Percentiles rank a stretch among this genome's conserved stretches.
Conservation (phyloP, 2,797 vertebrate genomes). For the Podarcis lilfordi region DNA sequence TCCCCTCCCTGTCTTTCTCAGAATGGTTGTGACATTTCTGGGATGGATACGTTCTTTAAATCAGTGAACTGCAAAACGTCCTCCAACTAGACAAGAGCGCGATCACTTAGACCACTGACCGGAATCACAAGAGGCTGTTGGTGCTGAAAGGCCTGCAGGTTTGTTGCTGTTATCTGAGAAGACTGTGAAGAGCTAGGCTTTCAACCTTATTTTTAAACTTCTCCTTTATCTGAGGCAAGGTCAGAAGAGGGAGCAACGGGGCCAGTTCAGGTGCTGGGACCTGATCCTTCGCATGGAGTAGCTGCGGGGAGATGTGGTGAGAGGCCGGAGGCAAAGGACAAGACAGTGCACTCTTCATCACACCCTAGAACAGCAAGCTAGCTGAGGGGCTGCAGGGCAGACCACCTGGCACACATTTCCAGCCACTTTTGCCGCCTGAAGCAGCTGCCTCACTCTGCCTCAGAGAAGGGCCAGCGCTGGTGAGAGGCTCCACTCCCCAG, state of each 20-base stretch:
- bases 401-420: too few relatives aligned
- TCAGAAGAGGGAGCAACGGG: neutral
- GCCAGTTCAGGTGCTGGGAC: neutral
- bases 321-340: too few relatives aligned
- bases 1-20: neutral
- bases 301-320: neutral
- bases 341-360: too few relatives aligned
- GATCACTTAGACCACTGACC: neutral
- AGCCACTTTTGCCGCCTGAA: too few relatives aligned
- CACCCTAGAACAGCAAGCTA: too few relatives aligned
- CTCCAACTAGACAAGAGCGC: neutral
- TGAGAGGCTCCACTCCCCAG: too few relatives aligned
- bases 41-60: constrained; percentile 5
- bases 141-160: neutral
- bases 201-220: neutral
- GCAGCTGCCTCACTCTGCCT: too few relatives aligned
- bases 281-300: neutral
- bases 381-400: too few relatives aligned
- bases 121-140: neutral
- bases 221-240: neutral
- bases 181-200: neutral
- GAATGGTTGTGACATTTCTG: neutral
- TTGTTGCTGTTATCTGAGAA: neutral
- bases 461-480: too few relatives aligned
- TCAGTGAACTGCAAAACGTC: neutral